phyloP scores from a whole-genome alignment of 2,888 invertebrate species.

The Camponotus fellah region DNA sequence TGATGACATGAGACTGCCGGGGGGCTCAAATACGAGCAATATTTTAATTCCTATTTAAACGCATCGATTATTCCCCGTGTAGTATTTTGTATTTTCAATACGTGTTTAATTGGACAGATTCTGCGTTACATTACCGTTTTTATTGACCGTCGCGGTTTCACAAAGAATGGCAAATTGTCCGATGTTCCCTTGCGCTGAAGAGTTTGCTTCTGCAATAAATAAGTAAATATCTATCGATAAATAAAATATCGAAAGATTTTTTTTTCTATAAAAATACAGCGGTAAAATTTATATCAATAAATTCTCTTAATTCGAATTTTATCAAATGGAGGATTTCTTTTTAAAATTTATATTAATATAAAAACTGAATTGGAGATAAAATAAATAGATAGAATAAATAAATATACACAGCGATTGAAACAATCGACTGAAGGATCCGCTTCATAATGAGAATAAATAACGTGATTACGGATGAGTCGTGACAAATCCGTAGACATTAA shows the following conservation, averaged over 20 bases:
- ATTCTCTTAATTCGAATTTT: not conserved
- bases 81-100: conserved; percentile 42
- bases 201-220: not conserved
- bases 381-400: not conserved
- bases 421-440: conserved; percentile 16
- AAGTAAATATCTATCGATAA: conserved; percentile 11
- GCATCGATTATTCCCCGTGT: conserved; percentile 45
- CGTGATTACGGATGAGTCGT: conserved; percentile 41
- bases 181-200: not conserved
- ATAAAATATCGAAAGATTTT: not conserved
- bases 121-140: conserved; percentile 41
- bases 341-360: not conserved
- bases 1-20: conserved; percentile 51
- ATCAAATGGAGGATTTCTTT: not conserved
- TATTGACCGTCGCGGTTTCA: not conserved
- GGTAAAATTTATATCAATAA: not conserved
- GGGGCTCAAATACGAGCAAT: conserved; percentile 49
- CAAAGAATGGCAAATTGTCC: not conserved
- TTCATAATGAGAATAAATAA: conserved; percentile 38
- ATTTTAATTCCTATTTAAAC: conserved; percentile 55
- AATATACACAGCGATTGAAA: not conserved
- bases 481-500: conserved; percentile 62
- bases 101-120: conserved; percentile 47
- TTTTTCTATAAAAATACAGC: not conserved
- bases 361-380: not conserved